A percentile compares a stretch with the other conserved stretches of the same genome.
These are phyloP conservation scores for Hassar affinis DNA, from an alignment of 2,113 vertebrate species.

Conservation along the genomic window DNA sequence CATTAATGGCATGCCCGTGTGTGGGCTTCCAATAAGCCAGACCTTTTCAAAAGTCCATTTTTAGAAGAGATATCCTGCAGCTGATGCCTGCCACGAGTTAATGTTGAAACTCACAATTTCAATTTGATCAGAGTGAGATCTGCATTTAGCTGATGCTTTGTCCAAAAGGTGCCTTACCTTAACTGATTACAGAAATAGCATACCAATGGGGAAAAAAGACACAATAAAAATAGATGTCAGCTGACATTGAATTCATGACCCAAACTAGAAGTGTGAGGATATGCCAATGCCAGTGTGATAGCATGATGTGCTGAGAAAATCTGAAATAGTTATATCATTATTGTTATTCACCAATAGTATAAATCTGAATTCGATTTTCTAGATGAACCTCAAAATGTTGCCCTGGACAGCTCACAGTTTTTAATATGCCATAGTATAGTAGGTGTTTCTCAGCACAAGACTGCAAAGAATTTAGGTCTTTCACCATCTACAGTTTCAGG, in stretches of 20 bases:
- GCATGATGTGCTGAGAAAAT: not conserved
- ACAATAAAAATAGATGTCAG: not conserved
- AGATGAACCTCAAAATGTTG: not conserved
- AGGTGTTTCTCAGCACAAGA: no score
- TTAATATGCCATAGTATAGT: no score
- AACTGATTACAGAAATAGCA: not conserved
- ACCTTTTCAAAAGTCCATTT: slow-evolving; percentile 45
- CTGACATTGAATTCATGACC: not conserved
- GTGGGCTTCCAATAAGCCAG: slow-evolving; percentile 21
- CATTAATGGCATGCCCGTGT: slow-evolving; percentile 30
- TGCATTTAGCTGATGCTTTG: slow-evolving; percentile 1
- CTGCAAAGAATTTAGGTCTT: no score
- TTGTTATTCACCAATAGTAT: not conserved
- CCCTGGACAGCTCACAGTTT: not conserved
- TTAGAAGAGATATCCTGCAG: slow-evolving; percentile 2
- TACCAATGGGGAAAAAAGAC: not conserved
- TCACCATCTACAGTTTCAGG: no score
- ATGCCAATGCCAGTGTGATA: not conserved
- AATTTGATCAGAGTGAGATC: not conserved
- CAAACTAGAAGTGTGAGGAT: not conserved
- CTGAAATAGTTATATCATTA: not conserved
- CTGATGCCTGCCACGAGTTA: slow-evolving; percentile 22
- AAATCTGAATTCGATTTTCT: not conserved
- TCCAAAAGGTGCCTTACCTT: not conserved
- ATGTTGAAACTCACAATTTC: slow-evolving; percentile 13